Conservation (phyloP, 2,113 vertebrate genomes). For the Podiceps cristatus region DNA sequence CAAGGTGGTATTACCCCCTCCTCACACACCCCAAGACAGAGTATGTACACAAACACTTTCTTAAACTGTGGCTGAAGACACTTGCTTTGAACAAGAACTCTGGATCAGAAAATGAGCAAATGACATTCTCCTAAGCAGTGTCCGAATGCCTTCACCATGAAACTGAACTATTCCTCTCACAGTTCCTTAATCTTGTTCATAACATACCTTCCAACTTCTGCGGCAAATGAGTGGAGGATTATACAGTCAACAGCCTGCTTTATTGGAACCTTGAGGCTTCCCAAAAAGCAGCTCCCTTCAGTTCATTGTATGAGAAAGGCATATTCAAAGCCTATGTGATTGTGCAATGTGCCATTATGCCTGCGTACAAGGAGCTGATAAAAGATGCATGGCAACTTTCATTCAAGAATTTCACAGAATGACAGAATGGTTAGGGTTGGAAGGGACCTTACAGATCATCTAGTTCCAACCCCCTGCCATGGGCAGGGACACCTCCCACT, state of each 20-base stretch:
- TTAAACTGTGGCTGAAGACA: not conserved
- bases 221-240: not conserved
- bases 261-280: not conserved
- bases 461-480: too few relatives aligned
- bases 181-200: not conserved
- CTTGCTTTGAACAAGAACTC: not conserved
- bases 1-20: not conserved
- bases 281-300: not conserved
- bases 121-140: not conserved
- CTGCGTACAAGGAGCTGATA: not conserved
- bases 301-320: not conserved
- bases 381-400: not conserved
- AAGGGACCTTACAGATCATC: too few relatives aligned
- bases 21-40: not conserved
- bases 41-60: not conserved
- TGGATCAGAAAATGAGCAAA: not conserved
- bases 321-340: not conserved
- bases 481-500: too few relatives aligned
- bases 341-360: accelerated
- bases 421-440: too few relatives aligned
- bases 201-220: not conserved
- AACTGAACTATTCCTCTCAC: not conserved
- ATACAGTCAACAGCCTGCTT: not conserved
- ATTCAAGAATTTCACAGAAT: not conserved
- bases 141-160: not conserved